Evolutionary conservation across 92 coral and sea anemone species (phyloP).

Genomic region (Hydrozoanthus gracilis): DNA sequence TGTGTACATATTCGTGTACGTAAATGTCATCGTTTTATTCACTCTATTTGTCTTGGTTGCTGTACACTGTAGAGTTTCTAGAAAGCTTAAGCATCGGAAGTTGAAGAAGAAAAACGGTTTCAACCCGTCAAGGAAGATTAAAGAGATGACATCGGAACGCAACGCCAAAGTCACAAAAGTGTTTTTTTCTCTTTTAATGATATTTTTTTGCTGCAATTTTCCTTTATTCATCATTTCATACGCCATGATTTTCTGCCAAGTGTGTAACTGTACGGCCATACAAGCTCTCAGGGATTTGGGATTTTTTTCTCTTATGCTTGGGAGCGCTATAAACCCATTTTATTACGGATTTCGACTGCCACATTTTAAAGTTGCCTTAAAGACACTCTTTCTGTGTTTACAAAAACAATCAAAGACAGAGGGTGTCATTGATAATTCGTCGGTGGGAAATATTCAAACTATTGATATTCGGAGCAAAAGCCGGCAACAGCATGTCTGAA

Average conservation of each 20-base stretch:
- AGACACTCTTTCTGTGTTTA: conserved; percentile 15
- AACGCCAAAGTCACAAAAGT: conserved; percentile 69
- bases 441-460: background rate
- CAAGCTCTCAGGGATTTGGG: conserved; percentile 78
- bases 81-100: conserved; percentile 43
- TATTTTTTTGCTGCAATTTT: conserved; percentile 61
- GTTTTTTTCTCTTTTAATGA: conserved; percentile 60
- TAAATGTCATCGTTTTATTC: conserved; percentile 69
- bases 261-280: conserved; percentile 59
- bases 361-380: conserved; percentile 74
- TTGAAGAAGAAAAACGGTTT: background rate
- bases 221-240: conserved; percentile 72
- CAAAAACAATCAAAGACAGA: background rate
- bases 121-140: background rate
- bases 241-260: conserved; percentile 67
- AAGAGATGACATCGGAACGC: conserved; percentile 44
- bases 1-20: conserved; percentile 70
- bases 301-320: conserved; percentile 67
- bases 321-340: conserved; percentile 80
- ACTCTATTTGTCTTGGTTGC: conserved; percentile 55
- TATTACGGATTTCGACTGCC: conserved; percentile 78
- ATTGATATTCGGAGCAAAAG: background rate
- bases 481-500: background rate
- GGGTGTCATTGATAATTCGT: background rate
- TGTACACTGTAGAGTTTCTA: conserved; percentile 65